These are phyloP conservation scores for Galerucella calmariensis DNA, from an alignment of 2,888 invertebrate species.

Conservation along the genomic window DNA sequence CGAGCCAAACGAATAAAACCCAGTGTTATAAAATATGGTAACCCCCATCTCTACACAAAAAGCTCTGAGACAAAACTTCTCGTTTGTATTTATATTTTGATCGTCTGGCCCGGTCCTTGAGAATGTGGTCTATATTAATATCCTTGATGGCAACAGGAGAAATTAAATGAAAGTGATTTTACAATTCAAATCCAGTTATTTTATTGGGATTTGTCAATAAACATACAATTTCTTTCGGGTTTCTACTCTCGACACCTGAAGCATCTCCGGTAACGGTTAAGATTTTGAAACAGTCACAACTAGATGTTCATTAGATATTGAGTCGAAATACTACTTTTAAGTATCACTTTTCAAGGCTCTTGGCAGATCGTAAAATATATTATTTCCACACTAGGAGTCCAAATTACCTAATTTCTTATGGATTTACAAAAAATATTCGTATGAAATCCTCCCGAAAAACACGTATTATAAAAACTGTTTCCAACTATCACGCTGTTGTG, in stretches of 20 bases:
- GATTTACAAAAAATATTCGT: too few relatives aligned
- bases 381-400: too few relatives aligned
- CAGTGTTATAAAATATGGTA: not conserved
- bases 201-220: conserved; percentile 1
- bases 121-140: conserved; percentile 35
- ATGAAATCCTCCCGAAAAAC: too few relatives aligned
- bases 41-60: conserved; percentile 23
- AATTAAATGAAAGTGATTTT: conserved; percentile 32
- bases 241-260: conserved; percentile 8
- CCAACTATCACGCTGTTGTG: too few relatives aligned
- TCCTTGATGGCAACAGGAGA: conserved; percentile 31
- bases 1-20: too few relatives aligned
- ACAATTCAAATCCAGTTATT: conserved; percentile 24
- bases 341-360: too few relatives aligned
- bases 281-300: not conserved
- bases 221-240: not conserved
- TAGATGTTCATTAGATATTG: too few relatives aligned
- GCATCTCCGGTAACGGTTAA: not conserved
- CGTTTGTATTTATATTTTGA: conserved; percentile 43
- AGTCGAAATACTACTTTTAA: too few relatives aligned
- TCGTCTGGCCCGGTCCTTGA: conserved; percentile 38
- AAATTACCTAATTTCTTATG: too few relatives aligned
- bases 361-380: too few relatives aligned
- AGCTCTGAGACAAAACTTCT: conserved; percentile 37
- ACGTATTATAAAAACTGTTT: too few relatives aligned